phyloP scores from a whole-genome alignment of 2,797 vertebrate genomes.

The Sphenopsis melanotis region DNA sequence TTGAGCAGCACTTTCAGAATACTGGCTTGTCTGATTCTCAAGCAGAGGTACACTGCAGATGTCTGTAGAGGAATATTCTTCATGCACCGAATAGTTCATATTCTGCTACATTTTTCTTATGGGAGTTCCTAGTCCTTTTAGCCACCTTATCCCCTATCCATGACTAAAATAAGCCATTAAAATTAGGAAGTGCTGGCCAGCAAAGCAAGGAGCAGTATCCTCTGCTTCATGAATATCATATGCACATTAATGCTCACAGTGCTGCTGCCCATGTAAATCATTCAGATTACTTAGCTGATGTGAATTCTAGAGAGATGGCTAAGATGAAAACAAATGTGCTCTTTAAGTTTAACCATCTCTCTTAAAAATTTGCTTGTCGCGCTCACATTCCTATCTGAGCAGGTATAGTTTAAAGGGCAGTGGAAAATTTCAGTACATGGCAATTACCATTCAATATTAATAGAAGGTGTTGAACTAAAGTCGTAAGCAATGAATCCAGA shows the following conservation, averaged over 20 bases:
- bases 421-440: neutral
- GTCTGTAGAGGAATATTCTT: neutral
- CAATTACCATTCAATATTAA: slow-evolving; percentile 20
- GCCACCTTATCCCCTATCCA: neutral
- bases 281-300: neutral
- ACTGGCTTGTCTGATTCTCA: neutral
- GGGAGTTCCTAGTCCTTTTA: neutral
- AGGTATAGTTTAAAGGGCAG: slow-evolving; percentile 1
- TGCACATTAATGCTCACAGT: neutral
- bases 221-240: slow-evolving; percentile 17
- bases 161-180: neutral
- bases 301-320: neutral
- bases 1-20: neutral
- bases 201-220: neutral
- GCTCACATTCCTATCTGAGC: neutral
- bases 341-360: neutral
- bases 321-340: slow-evolving; percentile 17
- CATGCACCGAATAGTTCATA: neutral
- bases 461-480: neutral
- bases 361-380: slow-evolving; percentile 34
- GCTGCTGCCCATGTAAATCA: neutral
- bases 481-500: neutral
- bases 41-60: neutral
- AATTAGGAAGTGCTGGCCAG: slow-evolving; percentile 22
- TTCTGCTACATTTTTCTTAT: neutral